Evolutionary conservation across 2,888 invertebrate genomes (phyloP).

Genomic region (Phyllotreta cruciferae): DNA sequence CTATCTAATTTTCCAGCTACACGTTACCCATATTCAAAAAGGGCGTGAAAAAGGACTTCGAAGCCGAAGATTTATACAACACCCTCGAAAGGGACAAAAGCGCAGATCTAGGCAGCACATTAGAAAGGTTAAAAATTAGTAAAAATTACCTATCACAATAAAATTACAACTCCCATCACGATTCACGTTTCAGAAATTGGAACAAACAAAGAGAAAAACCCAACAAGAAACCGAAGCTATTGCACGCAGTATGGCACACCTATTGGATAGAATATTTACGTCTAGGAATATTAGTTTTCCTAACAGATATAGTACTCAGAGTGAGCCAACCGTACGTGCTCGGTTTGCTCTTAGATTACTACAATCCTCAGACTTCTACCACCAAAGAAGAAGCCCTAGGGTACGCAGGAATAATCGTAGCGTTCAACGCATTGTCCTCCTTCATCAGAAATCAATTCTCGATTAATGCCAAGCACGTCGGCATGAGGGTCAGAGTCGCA

Average conservation of each 20-base stretch:
- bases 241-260: constrained; percentile 69
- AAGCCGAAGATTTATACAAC: constrained; percentile 60
- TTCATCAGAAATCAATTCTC: constrained; percentile 70
- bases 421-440: constrained; percentile 64
- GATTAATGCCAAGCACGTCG: constrained; percentile 72
- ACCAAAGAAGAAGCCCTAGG: constrained; percentile 66
- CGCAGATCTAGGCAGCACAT: constrained; percentile 53
- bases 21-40: constrained; percentile 63
- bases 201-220: constrained; percentile 66
- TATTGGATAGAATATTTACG: constrained; percentile 70
- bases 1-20: constrained; percentile 69
- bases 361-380: constrained; percentile 63
- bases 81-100: constrained; percentile 59
- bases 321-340: constrained; percentile 70
- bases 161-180: constrained; percentile 4
- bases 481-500: constrained; percentile 80
- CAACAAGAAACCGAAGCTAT: constrained; percentile 66
- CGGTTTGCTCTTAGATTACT: constrained; percentile 69
- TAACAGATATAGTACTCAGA: constrained; percentile 64
- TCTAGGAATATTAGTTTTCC: constrained; percentile 68
- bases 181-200: constrained; percentile 67
- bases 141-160: no score
- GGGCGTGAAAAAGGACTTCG: constrained; percentile 59
- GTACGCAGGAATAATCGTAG: constrained; percentile 66
- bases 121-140: constrained; percentile 50